phyloP scores from a whole-genome alignment of 2,888 invertebrate genomes.

The Macropis europaea region DNA sequence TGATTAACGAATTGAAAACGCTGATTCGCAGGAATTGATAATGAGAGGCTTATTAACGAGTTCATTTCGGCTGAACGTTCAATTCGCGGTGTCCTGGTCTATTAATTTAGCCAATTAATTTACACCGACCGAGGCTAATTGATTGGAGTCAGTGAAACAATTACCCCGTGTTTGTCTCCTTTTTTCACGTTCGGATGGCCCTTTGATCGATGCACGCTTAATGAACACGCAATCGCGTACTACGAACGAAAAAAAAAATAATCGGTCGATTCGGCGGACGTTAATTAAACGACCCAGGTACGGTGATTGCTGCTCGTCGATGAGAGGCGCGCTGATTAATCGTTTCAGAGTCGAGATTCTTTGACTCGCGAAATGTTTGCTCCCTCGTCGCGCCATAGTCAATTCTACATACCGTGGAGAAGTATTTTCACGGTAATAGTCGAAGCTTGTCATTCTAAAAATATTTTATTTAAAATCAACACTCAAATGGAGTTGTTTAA shows the following conservation, averaged over 20 bases:
- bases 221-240: slow-evolving; percentile 18
- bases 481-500: too few species aligned
- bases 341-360: background rate
- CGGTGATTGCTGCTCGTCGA: slow-evolving; percentile 9
- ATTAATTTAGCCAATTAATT: slow-evolving; percentile 28
- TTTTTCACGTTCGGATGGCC: background rate
- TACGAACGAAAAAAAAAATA: slow-evolving; percentile 10
- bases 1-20: too few species aligned
- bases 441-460: too few species aligned
- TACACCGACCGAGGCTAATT: slow-evolving; percentile 3
- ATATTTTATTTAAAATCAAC: too few species aligned
- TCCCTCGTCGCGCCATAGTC: background rate
- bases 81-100: background rate
- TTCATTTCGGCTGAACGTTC: background rate
- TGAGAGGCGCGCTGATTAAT: background rate
- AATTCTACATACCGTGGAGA: background rate
- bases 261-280: background rate
- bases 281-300: slow-evolving; percentile 27
- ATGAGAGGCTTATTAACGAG: slow-evolving; percentile 2
- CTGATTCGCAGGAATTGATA: background rate
- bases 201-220: slow-evolving; percentile 17
- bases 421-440: background rate
- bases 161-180: background rate
- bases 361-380: background rate
- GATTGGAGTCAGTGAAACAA: background rate